These are phyloP conservation scores for Gila robusta DNA, from an alignment of 2,797 vertebrate genomes.

Conservation along the genomic window DNA sequence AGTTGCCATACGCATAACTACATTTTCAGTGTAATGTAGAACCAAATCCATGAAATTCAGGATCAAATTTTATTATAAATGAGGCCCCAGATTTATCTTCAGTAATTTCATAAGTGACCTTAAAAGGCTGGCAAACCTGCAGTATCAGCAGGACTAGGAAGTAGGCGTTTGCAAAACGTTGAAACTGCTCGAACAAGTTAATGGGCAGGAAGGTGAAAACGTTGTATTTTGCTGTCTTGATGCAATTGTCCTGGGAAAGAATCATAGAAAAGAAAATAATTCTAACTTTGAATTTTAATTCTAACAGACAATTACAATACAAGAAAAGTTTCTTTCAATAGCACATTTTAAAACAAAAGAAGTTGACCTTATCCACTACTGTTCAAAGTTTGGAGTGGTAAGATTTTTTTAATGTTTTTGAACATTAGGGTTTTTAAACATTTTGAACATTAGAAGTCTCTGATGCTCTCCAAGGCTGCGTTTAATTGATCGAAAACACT, in stretches of 20 bases:
- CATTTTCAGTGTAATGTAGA: neutral
- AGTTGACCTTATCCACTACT: neutral
- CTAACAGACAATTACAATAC: neutral
- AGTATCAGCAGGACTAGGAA: constrained; percentile 83
- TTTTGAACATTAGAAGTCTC: neutral
- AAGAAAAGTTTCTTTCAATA: neutral
- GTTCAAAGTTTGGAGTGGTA: neutral
- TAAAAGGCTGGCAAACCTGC: constrained; percentile 71
- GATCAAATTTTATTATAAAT: neutral
- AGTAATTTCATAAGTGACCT: constrained; percentile 3
- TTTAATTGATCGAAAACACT: neutral
- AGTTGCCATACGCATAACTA: neutral
- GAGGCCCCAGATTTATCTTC: constrained; percentile 8
- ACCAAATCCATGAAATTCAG: neutral
- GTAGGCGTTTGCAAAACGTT: constrained; percentile 86
- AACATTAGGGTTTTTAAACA: neutral
- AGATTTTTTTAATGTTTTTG: neutral
- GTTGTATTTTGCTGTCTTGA: constrained; percentile 89
- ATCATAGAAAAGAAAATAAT: neutral
- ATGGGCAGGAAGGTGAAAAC: constrained; percentile 88
- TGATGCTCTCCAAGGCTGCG: neutral
- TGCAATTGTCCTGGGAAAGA: constrained; percentile 83
- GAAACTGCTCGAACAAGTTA: constrained; percentile 91
- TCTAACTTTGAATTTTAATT: neutral
- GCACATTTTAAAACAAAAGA: neutral